Base-by-base conservation (phyloP, 2,888 invertebrate genomes). In the Xylota segnis region DNA sequence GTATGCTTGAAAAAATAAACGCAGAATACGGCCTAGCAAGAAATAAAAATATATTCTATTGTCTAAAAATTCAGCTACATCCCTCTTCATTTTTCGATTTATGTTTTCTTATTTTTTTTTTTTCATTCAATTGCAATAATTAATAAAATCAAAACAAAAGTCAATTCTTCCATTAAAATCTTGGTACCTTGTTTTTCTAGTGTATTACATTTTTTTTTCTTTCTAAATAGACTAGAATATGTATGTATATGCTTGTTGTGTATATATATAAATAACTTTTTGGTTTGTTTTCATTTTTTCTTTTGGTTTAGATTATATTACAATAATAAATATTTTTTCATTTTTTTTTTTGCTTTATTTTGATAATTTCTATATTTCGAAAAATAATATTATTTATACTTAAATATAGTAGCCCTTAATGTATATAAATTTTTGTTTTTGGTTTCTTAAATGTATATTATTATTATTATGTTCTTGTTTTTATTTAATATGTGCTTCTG, bases 331-430 rank as follows among this genome's bases (percentile, higher is more conserved):
- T 75, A 83, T 87, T 78, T 77, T 56, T 76, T 63, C 84, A 63
- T 74, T 74, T 45, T 75, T 72, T 61, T 37, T 65, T 63, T 74
- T 45, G 43, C 66, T 76, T 81, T 58, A 66, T 77, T 71, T 82
- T 78, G 71, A 71, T 76, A 84, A 84, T 84, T 81, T 81, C 70
- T 75, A 58, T 79, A 61, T 83, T 83, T 77, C 84, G 63, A 87
- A 84, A 87, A 87, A 87, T 87, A 87, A 83, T 79, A 71, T 86
- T 77, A 84, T 86, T 82, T 86, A 72, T 86, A 72, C 86, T 82
- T 86, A 86, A 76, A 61, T 77, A 40, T 75, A 78, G 66, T 87
- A 87, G 81, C 76, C 82, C 86, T 82, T 87, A 82, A 82, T 82
- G 29, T 86, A 72, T 77, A 82, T 82, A 78, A 72, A 71, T 43